Conservation (phyloP, 2,888 invertebrate species). For the Macrophya alboannulata region DNA sequence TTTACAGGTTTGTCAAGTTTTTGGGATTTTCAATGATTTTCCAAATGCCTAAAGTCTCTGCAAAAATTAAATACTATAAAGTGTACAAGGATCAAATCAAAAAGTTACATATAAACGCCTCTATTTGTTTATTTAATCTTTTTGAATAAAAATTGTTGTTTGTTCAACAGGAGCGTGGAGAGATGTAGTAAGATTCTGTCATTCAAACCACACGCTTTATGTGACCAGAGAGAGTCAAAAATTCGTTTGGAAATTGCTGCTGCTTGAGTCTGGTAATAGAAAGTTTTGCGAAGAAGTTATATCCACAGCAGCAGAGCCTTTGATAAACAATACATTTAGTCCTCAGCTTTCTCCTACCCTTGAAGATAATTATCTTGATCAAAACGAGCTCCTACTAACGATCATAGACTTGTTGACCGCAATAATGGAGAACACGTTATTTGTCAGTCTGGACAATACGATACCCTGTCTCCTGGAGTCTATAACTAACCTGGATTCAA, state of each 20-base stretch:
- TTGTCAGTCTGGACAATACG: conserved; percentile 69
- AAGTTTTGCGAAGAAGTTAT: conserved; percentile 83
- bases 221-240: conserved; percentile 86
- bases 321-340: conserved; percentile 82
- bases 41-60: not conserved
- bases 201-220: conserved; percentile 87
- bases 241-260: conserved; percentile 81
- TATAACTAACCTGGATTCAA: conserved; percentile 71
- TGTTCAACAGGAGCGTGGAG: conserved; percentile 83
- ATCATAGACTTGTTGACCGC: conserved; percentile 74
- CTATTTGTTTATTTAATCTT: not conserved
- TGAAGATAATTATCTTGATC: conserved; percentile 81
- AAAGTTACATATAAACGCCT: not conserved
- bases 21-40: not conserved
- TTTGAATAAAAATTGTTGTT: not conserved
- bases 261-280: conserved; percentile 69
- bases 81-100: not conserved
- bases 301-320: conserved; percentile 82
- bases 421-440: conserved; percentile 74
- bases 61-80: not conserved
- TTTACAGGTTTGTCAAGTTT: not conserved
- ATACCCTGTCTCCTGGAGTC: conserved; percentile 74
- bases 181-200: conserved; percentile 84
- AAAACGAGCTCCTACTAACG: conserved; percentile 72
- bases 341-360: conserved; percentile 70